These are phyloP conservation scores for Bagarius yarrelli DNA, from an alignment of 2,113 vertebrate species.

Conservation along the genomic window DNA sequence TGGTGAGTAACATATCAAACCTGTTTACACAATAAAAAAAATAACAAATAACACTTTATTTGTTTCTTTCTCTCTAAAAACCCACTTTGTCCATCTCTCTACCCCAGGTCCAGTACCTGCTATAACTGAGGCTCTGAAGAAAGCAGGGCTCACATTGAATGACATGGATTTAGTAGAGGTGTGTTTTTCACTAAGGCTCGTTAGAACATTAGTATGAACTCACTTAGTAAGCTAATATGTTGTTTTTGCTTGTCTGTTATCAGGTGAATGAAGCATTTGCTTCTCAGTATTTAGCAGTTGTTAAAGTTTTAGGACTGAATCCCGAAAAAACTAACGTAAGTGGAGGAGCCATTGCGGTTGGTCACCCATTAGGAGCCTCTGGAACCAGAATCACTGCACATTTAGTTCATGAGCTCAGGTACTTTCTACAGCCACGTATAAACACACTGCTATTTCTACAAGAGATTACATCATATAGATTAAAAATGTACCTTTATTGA, in stretches of 20 bases:
- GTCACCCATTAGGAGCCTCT: slow-evolving; percentile 89
- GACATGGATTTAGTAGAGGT: slow-evolving; percentile 97
- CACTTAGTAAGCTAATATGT: background rate
- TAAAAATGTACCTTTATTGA: background rate
- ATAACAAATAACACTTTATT: background rate
- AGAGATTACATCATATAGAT: background rate
- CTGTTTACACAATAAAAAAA: background rate
- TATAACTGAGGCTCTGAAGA: slow-evolving; percentile 87
- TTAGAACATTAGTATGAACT: background rate
- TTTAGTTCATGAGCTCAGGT: slow-evolving; percentile 91
- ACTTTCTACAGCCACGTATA: background rate
- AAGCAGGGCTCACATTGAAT: slow-evolving; percentile 81
- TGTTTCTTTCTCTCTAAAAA: slow-evolving; percentile 1
- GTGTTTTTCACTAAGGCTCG: background rate
- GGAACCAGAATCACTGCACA: slow-evolving; percentile 89
- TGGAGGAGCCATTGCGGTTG: slow-evolving; percentile 90
- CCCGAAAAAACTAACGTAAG: slow-evolving; percentile 87
- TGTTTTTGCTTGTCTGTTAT: slow-evolving; percentile 19
- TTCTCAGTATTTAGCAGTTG: slow-evolving; percentile 86
- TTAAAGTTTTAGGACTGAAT: slow-evolving; percentile 81
- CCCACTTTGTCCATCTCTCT: background rate
- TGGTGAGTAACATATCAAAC: slow-evolving; percentile 68
- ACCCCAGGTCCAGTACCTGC: slow-evolving; percentile 87
- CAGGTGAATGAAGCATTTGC: slow-evolving; percentile 98
- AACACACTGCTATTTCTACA: background rate